A percentile compares a stretch with the other conserved stretches of the same genome.
These are phyloP conservation scores for Pelvicachromis taeniatus DNA, from an alignment of 2,113 vertebrate genomes.

Conservation along the genomic window DNA sequence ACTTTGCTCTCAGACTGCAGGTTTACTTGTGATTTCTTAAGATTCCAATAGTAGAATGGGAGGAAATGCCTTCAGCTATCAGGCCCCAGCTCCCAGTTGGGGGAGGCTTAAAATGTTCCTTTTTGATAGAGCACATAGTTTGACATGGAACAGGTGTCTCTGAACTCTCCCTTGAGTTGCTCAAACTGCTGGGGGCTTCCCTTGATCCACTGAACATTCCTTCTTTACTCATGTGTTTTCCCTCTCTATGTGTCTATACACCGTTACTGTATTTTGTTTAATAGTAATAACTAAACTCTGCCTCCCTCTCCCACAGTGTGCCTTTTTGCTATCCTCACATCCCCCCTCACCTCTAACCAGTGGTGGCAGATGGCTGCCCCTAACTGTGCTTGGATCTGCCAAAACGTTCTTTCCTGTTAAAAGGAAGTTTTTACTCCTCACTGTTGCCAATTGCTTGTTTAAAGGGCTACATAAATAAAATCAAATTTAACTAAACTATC, in stretches of 20 bases:
- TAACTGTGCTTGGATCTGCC: neutral
- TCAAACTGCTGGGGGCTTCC: neutral
- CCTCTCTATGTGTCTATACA: neutral
- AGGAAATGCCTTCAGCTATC: too few relatives aligned
- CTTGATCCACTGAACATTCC: neutral
- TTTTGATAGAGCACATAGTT: neutral
- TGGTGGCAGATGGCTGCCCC: neutral
- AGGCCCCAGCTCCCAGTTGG: neutral
- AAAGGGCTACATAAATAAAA: too few relatives aligned
- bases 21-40: too few relatives aligned
- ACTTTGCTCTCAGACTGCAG: too few relatives aligned
- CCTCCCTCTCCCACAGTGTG: neutral
- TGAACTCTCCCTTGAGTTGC: neutral
- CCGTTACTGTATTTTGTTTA: neutral
- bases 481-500: too few relatives aligned
- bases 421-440: neutral
- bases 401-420: neutral
- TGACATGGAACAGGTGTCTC: neutral
- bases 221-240: neutral
- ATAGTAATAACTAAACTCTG: neutral
- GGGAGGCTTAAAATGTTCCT: neutral
- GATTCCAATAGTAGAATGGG: too few relatives aligned
- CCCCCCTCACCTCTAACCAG: neutral
- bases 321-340: neutral
- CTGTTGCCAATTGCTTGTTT: neutral